These are phyloP conservation scores for Choloepus didactylus DNA, from an alignment of 2,797 vertebrate species.

Conservation along the genomic window DNA sequence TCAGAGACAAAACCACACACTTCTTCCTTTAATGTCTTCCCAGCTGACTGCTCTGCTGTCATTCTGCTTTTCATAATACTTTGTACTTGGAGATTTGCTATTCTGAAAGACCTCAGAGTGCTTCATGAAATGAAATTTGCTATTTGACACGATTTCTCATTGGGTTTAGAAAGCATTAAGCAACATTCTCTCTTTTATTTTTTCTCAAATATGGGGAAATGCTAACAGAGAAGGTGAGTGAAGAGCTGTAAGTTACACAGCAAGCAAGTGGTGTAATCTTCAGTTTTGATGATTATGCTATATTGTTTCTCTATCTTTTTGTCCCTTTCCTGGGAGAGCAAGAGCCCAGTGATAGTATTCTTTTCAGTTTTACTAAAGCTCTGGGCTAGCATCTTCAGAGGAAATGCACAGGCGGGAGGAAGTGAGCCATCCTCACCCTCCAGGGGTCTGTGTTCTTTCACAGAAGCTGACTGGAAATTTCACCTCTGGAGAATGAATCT, in stretches of 20 bases:
- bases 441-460: background rate
- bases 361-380: background rate
- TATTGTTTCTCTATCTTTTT: background rate
- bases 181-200: background rate
- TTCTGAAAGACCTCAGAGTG: constrained; percentile 55
- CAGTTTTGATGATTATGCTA: background rate
- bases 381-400: background rate
- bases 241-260: background rate
- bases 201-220: background rate
- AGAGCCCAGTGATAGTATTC: background rate
- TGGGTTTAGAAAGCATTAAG: constrained; percentile 19
- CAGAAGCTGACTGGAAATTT: background rate
- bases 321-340: background rate
- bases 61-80: background rate
- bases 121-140: constrained; percentile 25
- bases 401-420: background rate
- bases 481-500: constrained; percentile 20
- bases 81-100: background rate
- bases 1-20: background rate
- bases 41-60: background rate
- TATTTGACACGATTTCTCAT: constrained; percentile 28
- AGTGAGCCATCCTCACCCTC: background rate
- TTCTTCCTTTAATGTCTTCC: background rate
- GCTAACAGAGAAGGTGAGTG: constrained; percentile 32
- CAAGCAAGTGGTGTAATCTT: background rate